A percentile compares a stretch with the other conserved stretches of the same genome.
Conservation (phyloP, 2,888 invertebrate genomes). For the Lymantria monacha region DNA sequence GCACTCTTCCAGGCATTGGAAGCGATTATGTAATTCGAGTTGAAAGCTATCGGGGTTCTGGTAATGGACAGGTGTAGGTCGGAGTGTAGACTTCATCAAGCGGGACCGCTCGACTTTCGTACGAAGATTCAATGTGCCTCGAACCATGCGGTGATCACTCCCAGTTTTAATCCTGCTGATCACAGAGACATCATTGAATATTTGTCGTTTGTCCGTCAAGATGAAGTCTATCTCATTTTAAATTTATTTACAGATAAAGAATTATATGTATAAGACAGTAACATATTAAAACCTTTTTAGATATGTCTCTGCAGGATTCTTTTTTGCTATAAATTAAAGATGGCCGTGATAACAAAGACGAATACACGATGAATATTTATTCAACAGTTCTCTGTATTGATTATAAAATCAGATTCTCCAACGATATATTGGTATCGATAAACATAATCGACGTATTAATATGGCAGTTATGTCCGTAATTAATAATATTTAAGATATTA, state of each 20-base stretch:
- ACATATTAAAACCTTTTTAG: background rate
- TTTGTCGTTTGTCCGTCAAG: no score
- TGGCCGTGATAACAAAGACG: constrained; percentile 17
- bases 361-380: constrained; percentile 19
- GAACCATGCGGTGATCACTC: no score
- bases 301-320: background rate
- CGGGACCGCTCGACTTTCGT: no score
- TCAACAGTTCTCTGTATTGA: constrained; percentile 23
- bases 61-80: no score
- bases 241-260: background rate
- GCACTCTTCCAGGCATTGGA: no score
- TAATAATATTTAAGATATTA: constrained; percentile 13
- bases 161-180: no score
- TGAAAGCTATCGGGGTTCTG: no score
- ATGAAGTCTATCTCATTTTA: no score
- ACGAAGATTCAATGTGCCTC: no score
- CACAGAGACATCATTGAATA: no score
- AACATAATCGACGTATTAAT: constrained; percentile 26
- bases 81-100: no score
- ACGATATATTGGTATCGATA: constrained; percentile 25
- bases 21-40: no score
- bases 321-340: constrained; percentile 22
- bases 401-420: constrained; percentile 26
- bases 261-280: background rate
- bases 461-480: constrained; percentile 17